phyloP scores from a whole-genome alignment of 2,888 invertebrate genomes.

The Mellilla xanthometata region DNA sequence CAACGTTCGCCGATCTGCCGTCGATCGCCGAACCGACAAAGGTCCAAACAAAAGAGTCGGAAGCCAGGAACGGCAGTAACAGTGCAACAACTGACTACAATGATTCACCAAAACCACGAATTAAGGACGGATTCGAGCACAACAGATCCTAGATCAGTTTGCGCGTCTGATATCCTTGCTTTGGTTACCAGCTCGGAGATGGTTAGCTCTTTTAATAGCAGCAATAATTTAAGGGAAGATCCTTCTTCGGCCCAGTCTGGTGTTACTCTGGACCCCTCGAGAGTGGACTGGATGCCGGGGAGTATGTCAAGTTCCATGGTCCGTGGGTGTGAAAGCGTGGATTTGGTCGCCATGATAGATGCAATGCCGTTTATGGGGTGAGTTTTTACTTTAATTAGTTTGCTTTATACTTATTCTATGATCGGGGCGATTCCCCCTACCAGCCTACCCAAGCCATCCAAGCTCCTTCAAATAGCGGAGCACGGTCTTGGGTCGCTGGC shows the following conservation, averaged over 20 bases:
- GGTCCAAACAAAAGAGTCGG: constrained; percentile 18
- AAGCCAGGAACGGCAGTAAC: constrained; percentile 34
- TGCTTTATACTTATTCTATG: no score
- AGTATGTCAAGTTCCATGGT: constrained; percentile 1
- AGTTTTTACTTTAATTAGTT: constrained; percentile 35
- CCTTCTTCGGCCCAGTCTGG: neutral
- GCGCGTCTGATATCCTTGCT: neutral
- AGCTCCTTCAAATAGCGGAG: no score
- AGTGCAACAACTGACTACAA: constrained; percentile 47
- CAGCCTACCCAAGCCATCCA: no score
- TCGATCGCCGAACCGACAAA: constrained; percentile 4
- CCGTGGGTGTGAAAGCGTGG: constrained; percentile 36
- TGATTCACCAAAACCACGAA: constrained; percentile 35
- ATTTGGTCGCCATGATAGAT: constrained; percentile 60
- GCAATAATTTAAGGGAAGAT: constrained; percentile 34
- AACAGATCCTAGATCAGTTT: neutral
- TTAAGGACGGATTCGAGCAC: neutral
- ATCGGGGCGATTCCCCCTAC: no score
- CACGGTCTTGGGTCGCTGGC: no score
- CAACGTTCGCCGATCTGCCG: constrained; percentile 20
- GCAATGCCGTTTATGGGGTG: constrained; percentile 70
- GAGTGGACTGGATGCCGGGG: constrained; percentile 41
- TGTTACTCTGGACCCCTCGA: constrained; percentile 1
- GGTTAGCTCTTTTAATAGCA: constrained; percentile 48
- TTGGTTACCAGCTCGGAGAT: constrained; percentile 29